Percentiles rank a stretch among this genome's conserved stretches.
phyloP scores from a whole-genome alignment of 2,113 vertebrate genomes.

The Dromaius novaehollandiae region DNA sequence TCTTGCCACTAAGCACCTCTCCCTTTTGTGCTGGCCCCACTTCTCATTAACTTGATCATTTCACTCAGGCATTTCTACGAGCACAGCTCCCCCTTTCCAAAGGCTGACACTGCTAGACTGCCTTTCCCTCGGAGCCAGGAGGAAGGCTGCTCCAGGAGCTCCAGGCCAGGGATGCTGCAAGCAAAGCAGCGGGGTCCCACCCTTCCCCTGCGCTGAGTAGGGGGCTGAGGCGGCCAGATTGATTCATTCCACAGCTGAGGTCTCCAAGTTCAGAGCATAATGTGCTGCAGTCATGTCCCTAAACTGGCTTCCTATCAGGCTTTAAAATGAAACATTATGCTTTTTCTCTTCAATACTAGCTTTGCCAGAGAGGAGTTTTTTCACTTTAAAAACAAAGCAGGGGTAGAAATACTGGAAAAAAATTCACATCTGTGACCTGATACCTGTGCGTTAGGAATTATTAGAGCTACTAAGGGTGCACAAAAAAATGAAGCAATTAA shows the following conservation, averaged over 20 bases:
- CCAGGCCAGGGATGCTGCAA: constrained; percentile 10
- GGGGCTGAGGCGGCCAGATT: constrained; percentile 26
- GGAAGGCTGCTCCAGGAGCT: not conserved
- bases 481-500: not conserved
- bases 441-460: not conserved
- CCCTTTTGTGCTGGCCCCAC: not conserved
- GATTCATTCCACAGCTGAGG: constrained; percentile 13
- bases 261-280: constrained; percentile 4
- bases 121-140: not conserved
- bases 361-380: not conserved
- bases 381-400: not conserved
- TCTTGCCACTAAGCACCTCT: not conserved
- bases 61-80: not conserved
- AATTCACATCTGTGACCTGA: not conserved
- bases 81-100: not conserved
- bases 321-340: constrained; percentile 35
- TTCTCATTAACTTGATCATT: not conserved
- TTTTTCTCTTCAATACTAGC: not conserved
- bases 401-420: not conserved
- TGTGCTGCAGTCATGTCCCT: constrained; percentile 36
- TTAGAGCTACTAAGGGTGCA: not conserved
- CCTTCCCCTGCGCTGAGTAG: constrained; percentile 28
- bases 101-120: not conserved
- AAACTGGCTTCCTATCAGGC: constrained; percentile 27
- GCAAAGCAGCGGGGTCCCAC: constrained; percentile 10